Evolutionary conservation across 2,797 vertebrate genomes (phyloP).

Genomic region (Acrocephalus scirpaceus): DNA sequence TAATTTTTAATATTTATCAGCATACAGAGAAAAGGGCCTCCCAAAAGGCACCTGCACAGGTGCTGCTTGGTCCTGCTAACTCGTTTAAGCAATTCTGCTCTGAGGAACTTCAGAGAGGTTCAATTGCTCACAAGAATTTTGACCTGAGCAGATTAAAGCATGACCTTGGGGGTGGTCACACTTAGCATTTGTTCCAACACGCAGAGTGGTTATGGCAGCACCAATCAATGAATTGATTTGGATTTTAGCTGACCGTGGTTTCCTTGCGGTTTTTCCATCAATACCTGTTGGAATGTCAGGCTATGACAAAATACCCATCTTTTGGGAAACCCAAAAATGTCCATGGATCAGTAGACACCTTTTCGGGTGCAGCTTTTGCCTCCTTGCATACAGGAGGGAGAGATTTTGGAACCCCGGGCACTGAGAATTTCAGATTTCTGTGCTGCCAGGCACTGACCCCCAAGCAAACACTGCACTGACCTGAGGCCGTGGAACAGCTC

Average conservation of each 20-base stretch:
- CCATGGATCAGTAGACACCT: neutral
- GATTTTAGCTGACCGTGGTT: accelerated
- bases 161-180: neutral
- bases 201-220: accelerated
- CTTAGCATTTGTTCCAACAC: neutral
- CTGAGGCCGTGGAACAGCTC: neutral
- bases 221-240: neutral
- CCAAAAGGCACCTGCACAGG: neutral
- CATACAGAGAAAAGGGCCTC: accelerated
- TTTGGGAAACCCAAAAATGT: neutral
- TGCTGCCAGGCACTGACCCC: neutral
- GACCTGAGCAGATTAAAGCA: neutral
- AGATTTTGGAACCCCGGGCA: neutral
- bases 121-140: neutral
- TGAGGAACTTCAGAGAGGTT: neutral
- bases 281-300: neutral
- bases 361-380: neutral
- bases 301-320: neutral
- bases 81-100: neutral
- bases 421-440: neutral
- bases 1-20: neutral
- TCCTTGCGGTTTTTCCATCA: neutral
- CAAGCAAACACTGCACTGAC: neutral
- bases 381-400: neutral
- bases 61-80: neutral